Evolutionary conservation across 1,140 invertebrate genomes (phyloP).

Genomic region (Pinna nobilis): DNA sequence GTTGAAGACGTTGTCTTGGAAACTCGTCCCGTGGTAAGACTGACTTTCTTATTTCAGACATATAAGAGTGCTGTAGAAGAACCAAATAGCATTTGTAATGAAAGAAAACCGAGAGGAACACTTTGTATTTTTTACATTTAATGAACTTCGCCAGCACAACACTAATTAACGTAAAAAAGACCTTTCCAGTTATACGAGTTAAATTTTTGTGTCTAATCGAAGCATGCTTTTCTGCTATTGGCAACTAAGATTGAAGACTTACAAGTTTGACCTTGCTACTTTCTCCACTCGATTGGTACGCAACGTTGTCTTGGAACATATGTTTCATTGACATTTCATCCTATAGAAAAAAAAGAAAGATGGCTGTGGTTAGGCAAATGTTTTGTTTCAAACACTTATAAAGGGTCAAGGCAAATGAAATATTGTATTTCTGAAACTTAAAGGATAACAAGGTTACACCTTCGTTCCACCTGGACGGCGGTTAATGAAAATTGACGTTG

Average conservation of each 20-base stretch:
- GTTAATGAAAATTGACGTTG: too few relatives aligned
- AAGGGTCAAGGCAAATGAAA: too few relatives aligned
- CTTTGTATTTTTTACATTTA: not conserved
- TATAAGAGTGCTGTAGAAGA: not conserved
- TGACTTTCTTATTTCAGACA: not conserved
- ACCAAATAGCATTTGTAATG: not conserved
- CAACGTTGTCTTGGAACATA: conserved; percentile 13
- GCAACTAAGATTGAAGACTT: not conserved
- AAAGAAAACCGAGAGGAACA: not conserved
- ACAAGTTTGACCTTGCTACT: conserved; percentile 19
- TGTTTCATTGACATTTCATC: conserved; percentile 26
- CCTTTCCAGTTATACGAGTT: not conserved
- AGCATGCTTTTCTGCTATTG: too few relatives aligned
- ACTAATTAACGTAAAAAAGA: not conserved
- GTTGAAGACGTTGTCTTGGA: conserved; percentile 46
- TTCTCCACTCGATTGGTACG: conserved; percentile 23
- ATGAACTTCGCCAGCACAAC: not conserved
- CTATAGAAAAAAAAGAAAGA: not conserved
- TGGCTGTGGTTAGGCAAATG: not conserved
- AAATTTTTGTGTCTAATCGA: not conserved
- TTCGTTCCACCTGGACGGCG: too few relatives aligned
- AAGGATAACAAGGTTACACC: not conserved
- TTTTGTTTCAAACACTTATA: too few relatives aligned
- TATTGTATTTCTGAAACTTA: too few relatives aligned
- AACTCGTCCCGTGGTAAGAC: conserved; percentile 41